Conservation (phyloP, 1,140 invertebrate species). For the Paraescarpia echinospica region DNA sequence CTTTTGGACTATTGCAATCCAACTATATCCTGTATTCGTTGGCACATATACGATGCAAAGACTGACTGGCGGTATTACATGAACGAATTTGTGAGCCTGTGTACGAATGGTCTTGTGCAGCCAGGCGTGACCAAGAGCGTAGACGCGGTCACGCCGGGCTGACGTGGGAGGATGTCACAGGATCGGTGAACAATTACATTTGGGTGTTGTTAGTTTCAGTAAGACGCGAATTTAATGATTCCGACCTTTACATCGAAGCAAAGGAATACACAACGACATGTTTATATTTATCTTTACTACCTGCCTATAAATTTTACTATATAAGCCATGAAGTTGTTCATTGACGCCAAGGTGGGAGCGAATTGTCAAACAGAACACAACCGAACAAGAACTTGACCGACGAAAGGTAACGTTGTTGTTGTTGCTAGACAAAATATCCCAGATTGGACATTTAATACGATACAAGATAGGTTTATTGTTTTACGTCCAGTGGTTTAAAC, state of each 20-base stretch:
- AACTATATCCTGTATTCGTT: not conserved
- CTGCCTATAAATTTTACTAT: not conserved
- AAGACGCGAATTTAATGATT: not conserved
- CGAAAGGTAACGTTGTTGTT: not conserved
- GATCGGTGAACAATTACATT: not conserved
- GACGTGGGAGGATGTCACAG: not conserved
- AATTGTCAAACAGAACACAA: not conserved
- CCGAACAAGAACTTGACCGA: not conserved
- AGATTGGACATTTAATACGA: not conserved
- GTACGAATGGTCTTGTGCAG: not conserved
- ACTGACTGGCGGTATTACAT: not conserved
- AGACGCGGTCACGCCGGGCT: not conserved
- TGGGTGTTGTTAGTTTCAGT: not conserved
- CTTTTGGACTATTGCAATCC: not conserved
- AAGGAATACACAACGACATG: not conserved
- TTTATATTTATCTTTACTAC: not conserved
- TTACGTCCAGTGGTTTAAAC: not conserved
- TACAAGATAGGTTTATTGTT: not conserved
- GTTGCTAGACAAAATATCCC: not conserved
- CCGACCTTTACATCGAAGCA: not conserved
- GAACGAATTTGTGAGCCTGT: not conserved
- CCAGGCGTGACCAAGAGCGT: not conserved
- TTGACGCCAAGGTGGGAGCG: not conserved
- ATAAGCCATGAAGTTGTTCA: not conserved
- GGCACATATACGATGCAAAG: not conserved